phyloP scores from a whole-genome alignment of 1,140 invertebrate species.

The Periplaneta americana region DNA sequence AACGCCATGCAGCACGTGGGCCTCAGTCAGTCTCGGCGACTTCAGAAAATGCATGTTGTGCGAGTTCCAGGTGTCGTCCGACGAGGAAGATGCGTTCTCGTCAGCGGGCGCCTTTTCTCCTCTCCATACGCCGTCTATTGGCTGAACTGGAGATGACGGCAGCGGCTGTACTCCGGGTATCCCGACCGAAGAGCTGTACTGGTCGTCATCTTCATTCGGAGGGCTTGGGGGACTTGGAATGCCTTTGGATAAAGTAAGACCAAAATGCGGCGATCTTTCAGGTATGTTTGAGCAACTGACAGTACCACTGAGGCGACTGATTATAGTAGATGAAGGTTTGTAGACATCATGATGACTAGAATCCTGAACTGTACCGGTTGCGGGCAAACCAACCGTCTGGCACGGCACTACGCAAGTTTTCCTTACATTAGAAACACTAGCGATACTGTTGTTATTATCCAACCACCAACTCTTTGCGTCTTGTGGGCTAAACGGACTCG shows the following conservation, averaged over 20 bases:
- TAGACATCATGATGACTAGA: neutral
- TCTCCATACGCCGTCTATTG: neutral
- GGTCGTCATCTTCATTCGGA: neutral
- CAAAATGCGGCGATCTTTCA: neutral
- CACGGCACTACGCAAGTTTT: neutral
- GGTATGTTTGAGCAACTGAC: neutral
- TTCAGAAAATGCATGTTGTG: slow-evolving; percentile 24
- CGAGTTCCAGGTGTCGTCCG: slow-evolving; percentile 27
- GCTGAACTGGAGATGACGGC: neutral
- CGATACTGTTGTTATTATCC: neutral
- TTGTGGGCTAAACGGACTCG: slow-evolving; percentile 20
- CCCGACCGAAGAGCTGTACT: neutral
- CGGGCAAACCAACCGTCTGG: neutral
- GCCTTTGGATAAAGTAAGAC: slow-evolving; percentile 29
- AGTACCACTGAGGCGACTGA: neutral
- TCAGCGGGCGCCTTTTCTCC: no score
- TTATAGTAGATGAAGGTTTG: neutral
- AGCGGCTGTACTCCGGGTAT: neutral
- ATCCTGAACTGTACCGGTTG: neutral
- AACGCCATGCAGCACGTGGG: slow-evolving; percentile 1
- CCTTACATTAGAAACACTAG: neutral
- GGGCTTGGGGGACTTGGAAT: slow-evolving; percentile 26
- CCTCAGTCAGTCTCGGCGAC: slow-evolving; percentile 17
- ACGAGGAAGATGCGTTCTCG: neutral
- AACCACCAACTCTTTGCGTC: neutral